Base-by-base conservation (phyloP, 2,888 invertebrate species). In the Aphodius sticticus region DNA sequence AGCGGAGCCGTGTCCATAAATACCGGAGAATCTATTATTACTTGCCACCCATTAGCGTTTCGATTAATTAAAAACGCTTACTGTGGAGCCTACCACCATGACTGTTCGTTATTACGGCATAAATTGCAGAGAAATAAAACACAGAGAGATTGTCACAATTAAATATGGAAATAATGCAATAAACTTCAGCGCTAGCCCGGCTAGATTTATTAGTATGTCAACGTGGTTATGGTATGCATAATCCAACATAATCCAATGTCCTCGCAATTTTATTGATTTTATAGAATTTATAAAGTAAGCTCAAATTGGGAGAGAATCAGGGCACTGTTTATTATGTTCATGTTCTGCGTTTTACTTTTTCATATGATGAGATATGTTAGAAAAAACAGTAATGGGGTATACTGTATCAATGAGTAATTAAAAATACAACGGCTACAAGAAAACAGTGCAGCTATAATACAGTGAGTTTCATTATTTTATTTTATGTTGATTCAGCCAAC, bases 1-100 rank as follows among this genome's bases (percentile, higher is more conserved):
- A 53, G 53, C 53, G 7, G 53, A 9, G 53, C 6, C 7, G 53
- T 53, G 53, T 53, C 53, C 53, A 53, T 53, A 53, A 53, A 53
- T 53, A 53, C 53, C 53, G 53, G 53, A 53, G 53, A 53, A 53
- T 53, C 53, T 53, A 53, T 53, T 53, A 53, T 53, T 53, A 53
- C 53, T 53, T 1, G 6, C 9, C 53, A 53, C 9, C 53, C 53
- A 53, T 53, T 53, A 53, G 53, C 53, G 53, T 53, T 53, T 53
- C 53, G 53, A 53, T 53, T 53, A 53, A 53, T 53, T 53, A 53
- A 53, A 53, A 53, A 53, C 53, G 53, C 53, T 53, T 53, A 53
- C 53, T 0, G 53, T 53, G 12, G 7, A 12, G 1, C 53, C 3
- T 53, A 53, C 53, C 53, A 9, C 53, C 53, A 53, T 12, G 53